These are phyloP conservation scores for Ormyrus thymus DNA, from an alignment of 2,888 invertebrate species.

Conservation along the genomic window DNA sequence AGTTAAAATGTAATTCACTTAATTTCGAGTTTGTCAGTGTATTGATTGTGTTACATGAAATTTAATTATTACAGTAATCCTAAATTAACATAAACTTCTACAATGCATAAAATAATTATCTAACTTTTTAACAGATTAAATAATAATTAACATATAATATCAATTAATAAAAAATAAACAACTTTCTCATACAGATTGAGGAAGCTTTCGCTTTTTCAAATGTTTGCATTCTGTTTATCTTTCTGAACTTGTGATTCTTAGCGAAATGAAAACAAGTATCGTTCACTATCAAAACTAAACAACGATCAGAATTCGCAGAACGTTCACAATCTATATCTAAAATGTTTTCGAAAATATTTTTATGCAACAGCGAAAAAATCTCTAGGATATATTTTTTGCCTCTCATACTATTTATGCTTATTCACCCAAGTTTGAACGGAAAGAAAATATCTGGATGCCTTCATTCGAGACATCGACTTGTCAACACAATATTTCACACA, in stretches of 20 bases:
- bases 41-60: too few species aligned
- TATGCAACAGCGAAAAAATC: conserved; percentile 53
- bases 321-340: conserved; percentile 24
- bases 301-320: conserved; percentile 20
- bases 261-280: conserved; percentile 52
- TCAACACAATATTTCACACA: conserved; percentile 42
- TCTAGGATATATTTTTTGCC: conserved; percentile 47
- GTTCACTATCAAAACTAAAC: conserved; percentile 29
- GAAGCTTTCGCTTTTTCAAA: conserved; percentile 3
- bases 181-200: too few species aligned
- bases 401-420: conserved; percentile 26
- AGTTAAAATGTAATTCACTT: too few species aligned
- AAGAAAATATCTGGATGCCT: conserved; percentile 9
- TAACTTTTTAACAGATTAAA: too few species aligned
- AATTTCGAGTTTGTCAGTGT: too few species aligned
- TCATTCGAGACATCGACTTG: conserved; percentile 10
- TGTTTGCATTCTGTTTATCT: conserved; percentile 14
- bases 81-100: too few species aligned
- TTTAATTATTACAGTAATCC: too few species aligned
- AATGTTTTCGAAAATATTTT: conserved; percentile 3
- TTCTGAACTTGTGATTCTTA: conserved; percentile 18
- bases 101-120: too few species aligned
- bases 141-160: too few species aligned
- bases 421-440: conserved; percentile 26
- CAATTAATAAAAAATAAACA: too few species aligned